A percentile compares a stretch with the other conserved stretches of the same genome.
Evolutionary conservation across 2,113 vertebrate genomes (phyloP).

Genomic region (Corythornis madagascariensis): DNA sequence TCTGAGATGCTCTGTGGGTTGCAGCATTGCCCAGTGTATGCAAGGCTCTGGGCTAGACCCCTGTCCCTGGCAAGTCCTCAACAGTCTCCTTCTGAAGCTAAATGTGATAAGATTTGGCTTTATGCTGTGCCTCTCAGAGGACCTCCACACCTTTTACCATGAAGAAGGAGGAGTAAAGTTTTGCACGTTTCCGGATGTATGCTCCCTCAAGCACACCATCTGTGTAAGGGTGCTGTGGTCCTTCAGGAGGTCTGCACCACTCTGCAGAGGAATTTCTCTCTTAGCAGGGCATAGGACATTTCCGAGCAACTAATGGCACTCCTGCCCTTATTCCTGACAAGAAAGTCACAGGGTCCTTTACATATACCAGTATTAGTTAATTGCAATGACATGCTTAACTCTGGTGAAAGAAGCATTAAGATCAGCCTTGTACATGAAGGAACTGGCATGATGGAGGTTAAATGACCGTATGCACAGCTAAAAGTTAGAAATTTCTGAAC

Average conservation of each 20-base stretch:
- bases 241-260: neutral
- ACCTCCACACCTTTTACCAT: neutral
- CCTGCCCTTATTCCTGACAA: neutral
- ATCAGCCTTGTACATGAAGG: neutral
- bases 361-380: accelerated
- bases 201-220: neutral
- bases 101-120: neutral
- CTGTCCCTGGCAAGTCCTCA: neutral
- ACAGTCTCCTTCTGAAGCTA: neutral
- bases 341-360: neutral
- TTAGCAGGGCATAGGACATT: neutral
- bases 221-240: neutral
- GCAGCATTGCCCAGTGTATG: neutral
- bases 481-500: neutral
- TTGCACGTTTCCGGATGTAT: neutral
- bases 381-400: neutral
- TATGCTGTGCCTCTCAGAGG: neutral
- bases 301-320: neutral
- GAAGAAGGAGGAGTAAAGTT: neutral
- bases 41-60: neutral
- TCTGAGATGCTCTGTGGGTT: neutral
- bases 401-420: neutral
- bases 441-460: neutral
- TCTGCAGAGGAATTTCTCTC: neutral
- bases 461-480: neutral